Evolutionary conservation across 2,888 invertebrate genomes (phyloP), one percentile per base, ranked within the genome.

Genomic region (Hermodice carunculata): DNA sequence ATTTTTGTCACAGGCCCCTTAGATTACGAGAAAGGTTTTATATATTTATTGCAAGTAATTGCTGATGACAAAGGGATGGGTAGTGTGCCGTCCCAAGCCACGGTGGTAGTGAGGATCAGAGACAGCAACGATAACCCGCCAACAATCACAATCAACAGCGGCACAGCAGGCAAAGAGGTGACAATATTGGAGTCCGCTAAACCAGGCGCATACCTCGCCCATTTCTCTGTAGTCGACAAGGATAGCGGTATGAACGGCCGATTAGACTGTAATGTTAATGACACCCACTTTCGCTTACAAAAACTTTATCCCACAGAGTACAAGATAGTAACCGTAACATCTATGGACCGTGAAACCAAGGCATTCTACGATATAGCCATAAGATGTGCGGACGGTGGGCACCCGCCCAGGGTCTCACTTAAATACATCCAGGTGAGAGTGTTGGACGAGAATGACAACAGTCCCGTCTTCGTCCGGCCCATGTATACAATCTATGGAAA

Each of bases 361-460:
- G 70, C 72, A 29, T 64, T 73, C n/a, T 78, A 81, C 62, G 73
- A 69, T 24, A 77, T 81, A 5, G 64, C 65, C 1, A 91, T 97
- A 43, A 74, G 69, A 3, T 83, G 82, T 53, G 58, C 69, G 82
- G 91, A 94, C 17, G 91, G 93, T 14, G 97, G 97, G 34, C 91
- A 92, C 72, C 96, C 96, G 4, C 96, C 96, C 83, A 91, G 95
- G 89, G 75, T 67, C 40, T 69, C 77, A 5, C 68, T 69, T 22
- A 69, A 68, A 2, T 65, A 66, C 26, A 78, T 84, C 61, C 74
- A 73, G 22, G 78, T 84, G 1, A 64, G 66, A n/a, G 71, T 97
- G 1, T 88, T 93, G 61, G 97, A 96, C 86, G 92, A 93, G 53
- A 97, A 98, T 86, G 96, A 97, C 86, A 95, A 96, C 85, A 93